Percentiles rank a stretch among this genome's conserved stretches.
These are phyloP conservation scores for Pelusios castaneus DNA, from an alignment of 2,113 vertebrate genomes.

Conservation along the genomic window DNA sequence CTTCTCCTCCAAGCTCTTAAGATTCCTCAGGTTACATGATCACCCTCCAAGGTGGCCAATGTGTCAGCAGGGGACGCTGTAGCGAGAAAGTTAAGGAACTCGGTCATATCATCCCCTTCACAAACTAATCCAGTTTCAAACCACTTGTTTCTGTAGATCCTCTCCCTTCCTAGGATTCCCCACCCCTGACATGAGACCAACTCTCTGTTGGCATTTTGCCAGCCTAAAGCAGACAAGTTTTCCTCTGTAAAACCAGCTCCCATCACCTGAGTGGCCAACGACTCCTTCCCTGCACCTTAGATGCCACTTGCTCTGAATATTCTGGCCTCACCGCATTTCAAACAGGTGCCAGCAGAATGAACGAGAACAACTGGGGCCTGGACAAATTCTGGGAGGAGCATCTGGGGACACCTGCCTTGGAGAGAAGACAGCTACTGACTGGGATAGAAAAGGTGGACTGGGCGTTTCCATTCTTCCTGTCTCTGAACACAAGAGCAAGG, in stretches of 20 bases:
- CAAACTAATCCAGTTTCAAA: not conserved
- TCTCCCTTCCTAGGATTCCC: not conserved
- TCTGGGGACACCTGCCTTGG: not conserved
- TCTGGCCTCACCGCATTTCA: too few species aligned
- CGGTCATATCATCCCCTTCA: not conserved
- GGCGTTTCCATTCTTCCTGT: not conserved
- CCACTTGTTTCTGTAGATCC: not conserved
- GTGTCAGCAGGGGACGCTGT: not conserved
- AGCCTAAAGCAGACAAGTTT: too few species aligned
- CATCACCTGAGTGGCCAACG: too few species aligned
- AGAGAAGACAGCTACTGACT: not conserved
- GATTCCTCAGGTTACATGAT: not conserved
- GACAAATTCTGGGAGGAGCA: not conserved
- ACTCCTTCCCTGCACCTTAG: too few species aligned
- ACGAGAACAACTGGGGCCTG: not conserved
- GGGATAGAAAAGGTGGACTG: not conserved
- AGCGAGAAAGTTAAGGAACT: not conserved
- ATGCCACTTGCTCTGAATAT: too few species aligned
- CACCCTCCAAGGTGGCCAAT: not conserved
- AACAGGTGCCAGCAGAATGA: not conserved
- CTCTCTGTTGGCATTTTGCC: too few species aligned
- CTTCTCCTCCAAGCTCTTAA: not conserved
- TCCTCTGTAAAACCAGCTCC: too few species aligned
- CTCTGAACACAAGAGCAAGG: not conserved
- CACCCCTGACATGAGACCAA: too few species aligned